These are phyloP conservation scores for Nothocercus julius DNA, from an alignment of 2,113 vertebrate genomes.

Conservation along the genomic window DNA sequence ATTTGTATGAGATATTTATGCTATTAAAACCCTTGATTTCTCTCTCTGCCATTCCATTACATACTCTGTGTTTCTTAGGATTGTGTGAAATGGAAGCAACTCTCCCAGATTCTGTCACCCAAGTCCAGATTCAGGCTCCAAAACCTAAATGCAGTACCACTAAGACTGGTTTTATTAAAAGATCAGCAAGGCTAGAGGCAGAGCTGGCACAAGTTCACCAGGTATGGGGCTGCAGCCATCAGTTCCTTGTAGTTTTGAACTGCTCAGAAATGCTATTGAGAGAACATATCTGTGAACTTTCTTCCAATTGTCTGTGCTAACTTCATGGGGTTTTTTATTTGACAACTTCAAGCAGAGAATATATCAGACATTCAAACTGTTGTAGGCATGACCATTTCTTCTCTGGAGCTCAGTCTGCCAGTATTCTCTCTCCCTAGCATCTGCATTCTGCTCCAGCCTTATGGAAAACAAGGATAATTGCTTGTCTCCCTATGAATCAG, in stretches of 20 bases:
- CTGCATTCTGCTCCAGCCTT: not conserved
- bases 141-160: slow-evolving; percentile 71
- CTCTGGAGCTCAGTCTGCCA: not conserved
- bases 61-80: slow-evolving; percentile 72
- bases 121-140: slow-evolving; percentile 65
- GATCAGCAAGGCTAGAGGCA: slow-evolving; percentile 68
- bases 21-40: not conserved
- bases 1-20: not conserved
- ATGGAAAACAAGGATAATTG: not conserved
- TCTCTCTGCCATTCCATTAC: not conserved
- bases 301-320: not conserved
- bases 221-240: slow-evolving; percentile 73
- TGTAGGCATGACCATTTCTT: not conserved
- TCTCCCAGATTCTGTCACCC: slow-evolving; percentile 76
- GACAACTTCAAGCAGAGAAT: not conserved
- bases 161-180: slow-evolving; percentile 74
- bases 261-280: not conserved
- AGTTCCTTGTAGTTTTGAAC: not conserved
- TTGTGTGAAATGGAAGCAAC: slow-evolving; percentile 82
- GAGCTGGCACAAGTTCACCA: slow-evolving; percentile 81
- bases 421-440: not conserved
- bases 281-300: not conserved
- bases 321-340: not conserved
- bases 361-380: not conserved
- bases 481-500: not conserved